These are phyloP conservation scores for Clamator glandarius DNA, from an alignment of 2,797 vertebrate species.

Conservation along the genomic window DNA sequence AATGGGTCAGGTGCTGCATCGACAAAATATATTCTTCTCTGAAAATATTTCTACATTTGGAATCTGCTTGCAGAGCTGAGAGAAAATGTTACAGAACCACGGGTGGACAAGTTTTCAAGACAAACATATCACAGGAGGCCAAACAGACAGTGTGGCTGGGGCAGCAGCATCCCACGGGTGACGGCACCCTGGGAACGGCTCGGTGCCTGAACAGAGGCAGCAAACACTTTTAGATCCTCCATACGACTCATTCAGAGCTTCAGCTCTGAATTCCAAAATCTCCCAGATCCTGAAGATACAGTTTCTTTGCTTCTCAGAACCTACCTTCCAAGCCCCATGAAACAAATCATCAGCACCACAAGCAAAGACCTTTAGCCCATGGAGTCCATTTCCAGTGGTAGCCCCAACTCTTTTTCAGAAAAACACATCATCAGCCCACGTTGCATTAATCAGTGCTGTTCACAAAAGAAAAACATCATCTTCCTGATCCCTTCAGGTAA, in stretches of 20 bases:
- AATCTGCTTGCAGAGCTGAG: background rate
- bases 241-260: background rate
- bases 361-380: background rate
- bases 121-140: background rate
- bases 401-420: background rate
- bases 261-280: background rate
- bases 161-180: background rate
- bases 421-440: background rate
- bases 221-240: background rate
- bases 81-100: background rate
- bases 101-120: background rate
- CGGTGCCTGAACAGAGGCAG: background rate
- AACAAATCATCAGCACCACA: background rate
- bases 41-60: background rate
- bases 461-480: background rate
- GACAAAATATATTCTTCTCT: background rate
- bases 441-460: background rate
- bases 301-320: background rate
- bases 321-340: background rate
- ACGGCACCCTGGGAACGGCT: background rate
- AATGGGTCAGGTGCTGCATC: background rate
- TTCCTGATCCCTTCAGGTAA: constrained; percentile 8
- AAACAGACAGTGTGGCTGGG: background rate
- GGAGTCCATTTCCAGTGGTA: background rate
- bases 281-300: background rate